A percentile compares a stretch with the other conserved stretches of the same genome.
These are phyloP conservation scores for Cherax quadricarinatus DNA, from an alignment of 1,140 invertebrate genomes.

Conservation along the genomic window DNA sequence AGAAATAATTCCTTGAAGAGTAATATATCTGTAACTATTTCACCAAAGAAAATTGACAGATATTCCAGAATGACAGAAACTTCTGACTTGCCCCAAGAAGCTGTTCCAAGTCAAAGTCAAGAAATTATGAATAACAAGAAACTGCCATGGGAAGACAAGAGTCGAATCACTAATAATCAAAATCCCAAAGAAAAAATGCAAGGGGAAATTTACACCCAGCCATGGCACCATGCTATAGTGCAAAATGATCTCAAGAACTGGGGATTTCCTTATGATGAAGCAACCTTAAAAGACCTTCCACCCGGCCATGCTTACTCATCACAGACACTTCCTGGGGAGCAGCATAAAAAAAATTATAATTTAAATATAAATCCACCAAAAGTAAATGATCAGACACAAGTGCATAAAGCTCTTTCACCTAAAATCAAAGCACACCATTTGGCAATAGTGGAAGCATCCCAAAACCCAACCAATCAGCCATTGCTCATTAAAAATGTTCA, in stretches of 20 bases:
- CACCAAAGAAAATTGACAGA: background rate
- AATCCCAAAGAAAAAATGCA: background rate
- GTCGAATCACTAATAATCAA: background rate
- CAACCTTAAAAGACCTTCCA: slow-evolving; percentile 19
- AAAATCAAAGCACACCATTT: slow-evolving; percentile 18
- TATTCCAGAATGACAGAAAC: background rate
- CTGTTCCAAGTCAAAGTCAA: background rate
- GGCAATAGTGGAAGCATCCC: slow-evolving; percentile 23
- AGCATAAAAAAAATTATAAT: background rate
- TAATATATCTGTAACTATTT: background rate
- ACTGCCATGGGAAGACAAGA: background rate
- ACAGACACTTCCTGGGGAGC: background rate
- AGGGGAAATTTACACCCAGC: slow-evolving; percentile 25
- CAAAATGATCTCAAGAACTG: slow-evolving; percentile 52
- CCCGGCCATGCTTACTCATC: background rate
- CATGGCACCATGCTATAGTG: slow-evolving; percentile 54
- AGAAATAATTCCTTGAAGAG: background rate
- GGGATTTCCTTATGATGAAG: slow-evolving; percentile 45
- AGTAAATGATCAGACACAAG: background rate
- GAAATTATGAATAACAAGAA: background rate
- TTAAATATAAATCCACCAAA: background rate
- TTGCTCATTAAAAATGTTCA: slow-evolving; percentile 44
- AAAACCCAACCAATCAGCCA: background rate
- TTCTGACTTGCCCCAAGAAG: background rate
- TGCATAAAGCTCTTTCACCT: background rate